phyloP scores from a whole-genome alignment of 2,888 invertebrate species.

The Chirona hameri region DNA sequence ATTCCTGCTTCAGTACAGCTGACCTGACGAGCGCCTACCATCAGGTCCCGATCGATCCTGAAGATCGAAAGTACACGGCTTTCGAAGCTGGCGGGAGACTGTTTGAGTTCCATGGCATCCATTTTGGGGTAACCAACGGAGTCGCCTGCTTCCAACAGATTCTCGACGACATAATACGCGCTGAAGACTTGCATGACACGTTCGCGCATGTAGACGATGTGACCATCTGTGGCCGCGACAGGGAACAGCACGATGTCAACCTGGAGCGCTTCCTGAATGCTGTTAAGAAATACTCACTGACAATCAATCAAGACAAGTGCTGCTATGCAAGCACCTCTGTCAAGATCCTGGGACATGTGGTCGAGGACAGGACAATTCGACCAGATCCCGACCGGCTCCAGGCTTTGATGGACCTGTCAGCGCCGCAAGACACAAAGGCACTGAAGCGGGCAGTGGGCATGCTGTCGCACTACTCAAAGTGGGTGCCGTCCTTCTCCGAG shows the following conservation, averaged over 20 bases:
- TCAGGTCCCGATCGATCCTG: background rate
- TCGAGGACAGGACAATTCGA: conserved; percentile 1
- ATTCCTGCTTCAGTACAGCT: background rate
- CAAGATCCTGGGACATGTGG: background rate
- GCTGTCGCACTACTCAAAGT: conserved; percentile 33
- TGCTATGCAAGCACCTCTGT: background rate
- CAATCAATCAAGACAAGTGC: background rate
- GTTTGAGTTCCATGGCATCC: background rate
- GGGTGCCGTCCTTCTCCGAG: conserved; percentile 30
- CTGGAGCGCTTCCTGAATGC: background rate
- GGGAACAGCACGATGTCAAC: background rate
- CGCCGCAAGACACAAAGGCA: conserved; percentile 11
- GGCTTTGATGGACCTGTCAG: conserved; percentile 28
- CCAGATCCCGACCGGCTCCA: conserved; percentile 32
- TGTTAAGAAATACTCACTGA: background rate
- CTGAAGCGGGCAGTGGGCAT: conserved; percentile 10
- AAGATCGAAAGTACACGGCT: background rate
- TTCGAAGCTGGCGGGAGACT: background rate
- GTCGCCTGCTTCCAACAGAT: background rate
- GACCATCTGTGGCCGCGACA: background rate
- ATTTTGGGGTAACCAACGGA: background rate
- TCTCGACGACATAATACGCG: background rate
- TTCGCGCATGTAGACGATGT: background rate
- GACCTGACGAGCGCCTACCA: background rate
- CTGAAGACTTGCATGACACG: background rate